phyloP scores from a whole-genome alignment of 2,888 invertebrate species.

The Cheilosia impressa region DNA sequence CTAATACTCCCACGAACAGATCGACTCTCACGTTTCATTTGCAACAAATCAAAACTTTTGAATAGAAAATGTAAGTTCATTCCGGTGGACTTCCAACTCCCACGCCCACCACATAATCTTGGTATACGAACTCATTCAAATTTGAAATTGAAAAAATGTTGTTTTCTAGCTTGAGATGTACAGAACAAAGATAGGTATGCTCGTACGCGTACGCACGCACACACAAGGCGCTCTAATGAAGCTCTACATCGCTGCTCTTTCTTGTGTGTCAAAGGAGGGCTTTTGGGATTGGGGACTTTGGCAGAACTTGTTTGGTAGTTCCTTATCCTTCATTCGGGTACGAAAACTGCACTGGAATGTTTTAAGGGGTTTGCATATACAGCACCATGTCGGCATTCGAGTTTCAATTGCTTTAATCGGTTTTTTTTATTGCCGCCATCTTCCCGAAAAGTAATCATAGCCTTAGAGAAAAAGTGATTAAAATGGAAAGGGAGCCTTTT shows the following conservation, averaged over 20 bases:
- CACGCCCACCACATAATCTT: constrained; percentile 33
- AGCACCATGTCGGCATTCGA: constrained; percentile 25
- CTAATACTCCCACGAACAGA: neutral
- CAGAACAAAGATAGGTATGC: neutral
- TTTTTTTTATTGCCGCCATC: constrained; percentile 51
- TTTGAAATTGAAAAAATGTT: constrained; percentile 18
- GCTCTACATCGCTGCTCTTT: constrained; percentile 22
- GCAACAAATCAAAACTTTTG: constrained; percentile 72
- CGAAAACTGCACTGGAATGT: neutral
- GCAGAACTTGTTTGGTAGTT: constrained; percentile 41
- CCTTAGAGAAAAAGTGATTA: constrained; percentile 52
- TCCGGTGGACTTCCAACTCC: constrained; percentile 24
- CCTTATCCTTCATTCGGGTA: constrained; percentile 1
- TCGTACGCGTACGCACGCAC: constrained; percentile 10
- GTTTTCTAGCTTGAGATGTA: constrained; percentile 29
- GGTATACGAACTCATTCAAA: constrained; percentile 40
- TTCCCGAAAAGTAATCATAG: constrained; percentile 2
- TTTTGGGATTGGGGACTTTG: constrained; percentile 38
- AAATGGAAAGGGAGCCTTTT: constrained; percentile 57
- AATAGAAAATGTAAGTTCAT: constrained; percentile 57
- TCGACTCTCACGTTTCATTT: constrained; percentile 53
- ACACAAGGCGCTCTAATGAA: constrained; percentile 56
- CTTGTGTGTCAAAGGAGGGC: constrained; percentile 32
- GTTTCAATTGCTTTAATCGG: constrained; percentile 67
- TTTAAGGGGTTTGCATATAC: constrained; percentile 16